Base-by-base conservation (phyloP, 2,113 vertebrate genomes). In the Dromas ardeola region DNA sequence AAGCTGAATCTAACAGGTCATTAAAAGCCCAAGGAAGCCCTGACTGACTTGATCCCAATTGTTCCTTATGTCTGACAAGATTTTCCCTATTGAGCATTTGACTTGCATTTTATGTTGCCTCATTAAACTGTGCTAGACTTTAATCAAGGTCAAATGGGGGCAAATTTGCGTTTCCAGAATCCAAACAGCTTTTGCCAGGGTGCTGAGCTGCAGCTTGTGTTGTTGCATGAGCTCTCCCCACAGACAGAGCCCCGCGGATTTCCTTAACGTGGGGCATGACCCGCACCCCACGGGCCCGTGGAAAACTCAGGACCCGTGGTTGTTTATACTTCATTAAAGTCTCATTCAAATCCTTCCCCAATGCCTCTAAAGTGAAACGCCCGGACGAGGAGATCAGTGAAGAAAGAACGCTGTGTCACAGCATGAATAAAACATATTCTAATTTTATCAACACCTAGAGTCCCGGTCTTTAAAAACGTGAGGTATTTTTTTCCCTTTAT, bases 71-170 rank as follows among this genome's bases (percentile, higher is more conserved):
- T 89, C 95, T 95, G 78, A 96, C 93, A 97, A 94, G 87, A 92
- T 93, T 96, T 90, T 89, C 88, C 95, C 86, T 91, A 93, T 67
- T 92, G 92, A 92, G 81, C 65, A 66, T 88, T 95, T 96, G 95
- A 92, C 92, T 95, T 91, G 92, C 43, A 94, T 96, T 96, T 96
- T 90, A 94, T 93, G 90, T 96, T 95, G 58, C 84, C 95, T 96
- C 94, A 97, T 95, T 97, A 96, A 95, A 91, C 71, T 55, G 81
- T 88, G 91, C 89, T 93, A 95, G 81, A 87, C 86, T 95, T 97
- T 97, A 96, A 96, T 96, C 95, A 97, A 96, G 94, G 93, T 97
- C 96, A 95, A 97, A 94, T 8, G 26, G 93, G 93, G 87, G 94
- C 95, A 92, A 88, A 91, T 80, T 47, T 91, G 58, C 7, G 9